Percentiles rank a stretch among this genome's conserved stretches.
phyloP scores from a whole-genome alignment of 2,888 invertebrate species.

The Drosophila siamana region DNA sequence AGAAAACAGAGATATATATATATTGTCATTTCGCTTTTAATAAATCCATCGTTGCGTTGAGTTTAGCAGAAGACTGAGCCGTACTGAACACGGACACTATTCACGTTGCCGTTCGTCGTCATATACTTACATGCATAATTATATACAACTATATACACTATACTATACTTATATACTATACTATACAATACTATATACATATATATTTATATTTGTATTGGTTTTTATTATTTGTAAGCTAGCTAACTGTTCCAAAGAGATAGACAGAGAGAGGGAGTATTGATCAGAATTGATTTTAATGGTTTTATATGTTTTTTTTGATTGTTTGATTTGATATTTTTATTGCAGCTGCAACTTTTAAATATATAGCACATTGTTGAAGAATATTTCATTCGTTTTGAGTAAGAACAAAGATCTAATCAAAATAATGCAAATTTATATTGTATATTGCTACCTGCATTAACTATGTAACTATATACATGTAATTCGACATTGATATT shows the following conservation, averaged over 20 bases:
- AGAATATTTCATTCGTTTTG: conserved; percentile 39
- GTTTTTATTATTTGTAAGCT: conserved; percentile 60
- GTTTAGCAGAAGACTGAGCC: conserved; percentile 79
- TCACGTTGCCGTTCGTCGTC: conserved; percentile 76
- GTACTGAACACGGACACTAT: conserved; percentile 66
- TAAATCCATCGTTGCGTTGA: conserved; percentile 55
- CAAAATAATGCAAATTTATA: conserved; percentile 35
- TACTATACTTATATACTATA: conserved; percentile 25
- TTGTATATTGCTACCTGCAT: conserved; percentile 36
- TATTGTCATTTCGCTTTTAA: conserved; percentile 41
- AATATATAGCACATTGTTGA: conserved; percentile 54
- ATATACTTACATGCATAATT: conserved; percentile 56
- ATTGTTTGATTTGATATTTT: conserved; percentile 52
- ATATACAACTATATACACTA: conserved; percentile 28
- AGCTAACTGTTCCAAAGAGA: conserved; percentile 65
- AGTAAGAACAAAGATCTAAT: conserved; percentile 35
- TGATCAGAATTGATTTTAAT: conserved; percentile 37
- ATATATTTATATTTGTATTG: conserved; percentile 27
- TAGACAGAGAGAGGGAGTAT: conserved; percentile 9
- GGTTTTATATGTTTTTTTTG: conserved; percentile 41
- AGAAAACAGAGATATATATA: conserved; percentile 1
- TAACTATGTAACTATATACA: conserved; percentile 16
- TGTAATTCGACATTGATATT: conserved; percentile 68
- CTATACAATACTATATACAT: conserved; percentile 13
- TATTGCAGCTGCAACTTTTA: conserved; percentile 57